phyloP scores from a whole-genome alignment of 2,113 vertebrate genomes.

The Scytalopus superciliaris region DNA sequence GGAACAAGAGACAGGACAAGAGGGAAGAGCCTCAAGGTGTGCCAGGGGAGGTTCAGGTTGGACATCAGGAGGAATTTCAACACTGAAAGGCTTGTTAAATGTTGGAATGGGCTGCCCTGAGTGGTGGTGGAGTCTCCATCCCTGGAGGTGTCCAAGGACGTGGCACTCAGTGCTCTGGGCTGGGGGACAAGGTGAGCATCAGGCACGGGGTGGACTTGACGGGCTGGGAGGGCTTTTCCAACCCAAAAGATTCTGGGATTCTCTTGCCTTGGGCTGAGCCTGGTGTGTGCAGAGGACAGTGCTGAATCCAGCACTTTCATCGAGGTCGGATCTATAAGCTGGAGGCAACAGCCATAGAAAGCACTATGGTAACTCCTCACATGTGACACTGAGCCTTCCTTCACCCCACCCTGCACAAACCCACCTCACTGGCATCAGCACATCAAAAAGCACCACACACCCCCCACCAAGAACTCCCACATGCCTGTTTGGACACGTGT shows the following conservation, averaged over 20 bases:
- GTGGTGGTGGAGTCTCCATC: neutral
- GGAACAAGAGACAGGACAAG: neutral
- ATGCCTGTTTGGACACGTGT: fast-evolving
- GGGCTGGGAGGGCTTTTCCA: neutral
- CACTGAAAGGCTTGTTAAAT: neutral
- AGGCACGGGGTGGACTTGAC: fast-evolving
- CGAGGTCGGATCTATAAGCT: neutral
- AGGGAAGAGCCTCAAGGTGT: fast-evolving
- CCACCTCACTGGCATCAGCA: neutral
- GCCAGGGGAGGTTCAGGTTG: neutral
- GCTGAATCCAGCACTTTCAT: neutral
- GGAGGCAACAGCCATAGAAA: neutral
- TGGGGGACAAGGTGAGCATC: neutral
- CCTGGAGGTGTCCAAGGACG: neutral
- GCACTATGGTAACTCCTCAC: fast-evolving
- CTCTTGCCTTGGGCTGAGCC: neutral
- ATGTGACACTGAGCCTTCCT: neutral
- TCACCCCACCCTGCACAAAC: neutral
- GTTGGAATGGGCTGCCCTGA: neutral
- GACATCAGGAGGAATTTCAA: neutral
- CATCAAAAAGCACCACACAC: fast-evolving
- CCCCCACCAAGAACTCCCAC: neutral
- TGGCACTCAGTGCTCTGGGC: neutral
- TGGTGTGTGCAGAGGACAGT: fast-evolving
- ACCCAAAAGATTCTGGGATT: neutral